Conservation (phyloP, 2,888 invertebrate genomes). For the Dolichomitus sp. region DNA sequence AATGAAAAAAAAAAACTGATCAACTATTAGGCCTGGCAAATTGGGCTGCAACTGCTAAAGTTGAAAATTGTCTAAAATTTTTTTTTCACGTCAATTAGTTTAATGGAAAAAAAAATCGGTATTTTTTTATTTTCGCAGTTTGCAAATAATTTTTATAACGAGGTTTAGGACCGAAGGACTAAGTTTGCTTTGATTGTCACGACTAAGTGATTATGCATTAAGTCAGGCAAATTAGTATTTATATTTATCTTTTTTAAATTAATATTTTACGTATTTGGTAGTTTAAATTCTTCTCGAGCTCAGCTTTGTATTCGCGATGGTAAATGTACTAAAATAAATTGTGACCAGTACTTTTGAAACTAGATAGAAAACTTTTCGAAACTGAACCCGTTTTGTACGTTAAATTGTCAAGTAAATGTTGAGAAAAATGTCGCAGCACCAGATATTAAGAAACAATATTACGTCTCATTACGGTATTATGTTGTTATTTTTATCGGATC, state of each 20-base stretch:
- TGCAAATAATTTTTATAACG: not conserved
- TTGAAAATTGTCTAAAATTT: not conserved
- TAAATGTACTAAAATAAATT: too few species aligned
- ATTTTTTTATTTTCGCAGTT: slow-evolving; percentile 3
- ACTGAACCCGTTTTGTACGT: too few species aligned
- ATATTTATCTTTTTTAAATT: not conserved
- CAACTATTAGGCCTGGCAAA: slow-evolving; percentile 56
- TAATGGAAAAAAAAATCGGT: not conserved
- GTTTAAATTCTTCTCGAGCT: too few species aligned
- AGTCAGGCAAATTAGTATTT: not conserved
- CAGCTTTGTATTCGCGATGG: too few species aligned
- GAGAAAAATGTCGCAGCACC: too few species aligned
- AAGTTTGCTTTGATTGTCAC: not conserved
- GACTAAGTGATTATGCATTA: slow-evolving; percentile 3
- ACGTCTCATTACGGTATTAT: too few species aligned
- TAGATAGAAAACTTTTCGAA: too few species aligned
- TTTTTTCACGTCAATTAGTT: not conserved
- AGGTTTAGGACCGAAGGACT: slow-evolving; percentile 5
- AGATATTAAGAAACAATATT: too few species aligned
- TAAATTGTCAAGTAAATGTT: too few species aligned
- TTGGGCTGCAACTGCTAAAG: not conserved
- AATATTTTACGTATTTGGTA: not conserved
- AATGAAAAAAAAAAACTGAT: slow-evolving; percentile 20
- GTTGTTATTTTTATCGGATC: too few species aligned
- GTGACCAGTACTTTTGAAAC: too few species aligned